phyloP scores from a whole-genome alignment of 92 coral and sea anemone genomes.

The Epizoanthus stellaris region DNA sequence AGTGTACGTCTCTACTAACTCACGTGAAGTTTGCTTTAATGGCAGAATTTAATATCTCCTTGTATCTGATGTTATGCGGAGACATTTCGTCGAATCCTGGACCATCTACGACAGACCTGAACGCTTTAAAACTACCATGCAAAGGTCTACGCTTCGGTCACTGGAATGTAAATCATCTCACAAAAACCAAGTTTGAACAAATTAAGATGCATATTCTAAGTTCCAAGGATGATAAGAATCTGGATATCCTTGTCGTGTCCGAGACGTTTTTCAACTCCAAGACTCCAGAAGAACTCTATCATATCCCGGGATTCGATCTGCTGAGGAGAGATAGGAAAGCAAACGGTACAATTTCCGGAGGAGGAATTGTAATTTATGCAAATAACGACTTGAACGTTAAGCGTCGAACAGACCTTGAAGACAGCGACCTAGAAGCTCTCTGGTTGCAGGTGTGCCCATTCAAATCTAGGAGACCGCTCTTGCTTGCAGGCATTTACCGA shows the following conservation, averaged over 20 bases:
- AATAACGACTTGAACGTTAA: slow-evolving; percentile 25
- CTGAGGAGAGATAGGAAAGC: slow-evolving; percentile 23
- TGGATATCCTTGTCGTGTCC: slow-evolving; percentile 28
- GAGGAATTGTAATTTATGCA: slow-evolving; percentile 36
- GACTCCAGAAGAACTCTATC: slow-evolving; percentile 31
- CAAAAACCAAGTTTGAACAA: slow-evolving; percentile 34
- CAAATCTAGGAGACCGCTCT: slow-evolving; percentile 33
- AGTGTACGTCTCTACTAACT: too few relatives aligned
- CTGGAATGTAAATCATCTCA: slow-evolving; percentile 29
- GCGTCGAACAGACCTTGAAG: slow-evolving; percentile 40
- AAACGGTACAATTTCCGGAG: slow-evolving; percentile 2
- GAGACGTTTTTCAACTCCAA: slow-evolving; percentile 28
- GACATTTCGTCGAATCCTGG: not conserved
- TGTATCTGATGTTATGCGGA: not conserved
- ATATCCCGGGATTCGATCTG: slow-evolving; percentile 33
- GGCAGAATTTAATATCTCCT: too few relatives aligned
- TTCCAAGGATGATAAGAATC: slow-evolving; percentile 2
- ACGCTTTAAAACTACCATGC: not conserved
- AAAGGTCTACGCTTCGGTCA: slow-evolving; percentile 14
- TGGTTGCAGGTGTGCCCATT: slow-evolving; percentile 40
- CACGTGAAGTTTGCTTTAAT: too few relatives aligned
- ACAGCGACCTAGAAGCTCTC: slow-evolving; percentile 31
- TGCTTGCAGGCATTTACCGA: slow-evolving; percentile 40
- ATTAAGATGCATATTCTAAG: slow-evolving; percentile 25
- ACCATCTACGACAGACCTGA: not conserved